A percentile compares a stretch with the other conserved stretches of the same genome.
These are phyloP conservation scores for Dicranocentrus wangi DNA, from an alignment of 2,888 invertebrate genomes.

Conservation along the genomic window DNA sequence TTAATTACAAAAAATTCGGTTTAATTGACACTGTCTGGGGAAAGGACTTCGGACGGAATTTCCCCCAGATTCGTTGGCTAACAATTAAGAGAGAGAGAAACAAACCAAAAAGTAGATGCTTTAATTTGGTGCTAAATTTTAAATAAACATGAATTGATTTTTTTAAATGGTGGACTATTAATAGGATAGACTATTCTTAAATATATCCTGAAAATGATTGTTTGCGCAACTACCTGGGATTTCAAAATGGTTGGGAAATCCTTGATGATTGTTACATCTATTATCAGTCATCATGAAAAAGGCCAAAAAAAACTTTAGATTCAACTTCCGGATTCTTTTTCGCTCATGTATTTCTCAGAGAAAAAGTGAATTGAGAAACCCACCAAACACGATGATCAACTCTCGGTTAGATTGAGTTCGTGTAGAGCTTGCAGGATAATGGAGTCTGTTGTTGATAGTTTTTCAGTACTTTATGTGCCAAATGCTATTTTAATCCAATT, in stretches of 20 bases:
- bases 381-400: too few species aligned
- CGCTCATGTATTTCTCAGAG: slow-evolving; percentile 20
- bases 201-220: too few species aligned
- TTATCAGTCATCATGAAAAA: too few species aligned
- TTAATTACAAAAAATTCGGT: slow-evolving; percentile 22
- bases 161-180: too few species aligned
- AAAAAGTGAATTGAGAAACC: not conserved
- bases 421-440: slow-evolving; percentile 42
- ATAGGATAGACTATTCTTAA: too few species aligned
- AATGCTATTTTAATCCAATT: slow-evolving; percentile 66
- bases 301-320: too few species aligned
- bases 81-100: slow-evolving; percentile 10
- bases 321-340: slow-evolving; percentile 58
- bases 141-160: too few species aligned
- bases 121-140: slow-evolving; percentile 19
- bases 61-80: not conserved
- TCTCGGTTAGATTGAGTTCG: not conserved
- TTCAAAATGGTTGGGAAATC: too few species aligned
- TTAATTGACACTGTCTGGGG: slow-evolving; percentile 28
- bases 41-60: not conserved
- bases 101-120: slow-evolving; percentile 28
- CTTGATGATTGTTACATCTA: too few species aligned
- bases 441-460: slow-evolving; percentile 42
- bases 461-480: slow-evolving; percentile 58
- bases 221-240: too few species aligned